These are phyloP conservation scores for Limnephilus auricula DNA, from an alignment of 2,888 invertebrate species.

Conservation along the genomic window DNA sequence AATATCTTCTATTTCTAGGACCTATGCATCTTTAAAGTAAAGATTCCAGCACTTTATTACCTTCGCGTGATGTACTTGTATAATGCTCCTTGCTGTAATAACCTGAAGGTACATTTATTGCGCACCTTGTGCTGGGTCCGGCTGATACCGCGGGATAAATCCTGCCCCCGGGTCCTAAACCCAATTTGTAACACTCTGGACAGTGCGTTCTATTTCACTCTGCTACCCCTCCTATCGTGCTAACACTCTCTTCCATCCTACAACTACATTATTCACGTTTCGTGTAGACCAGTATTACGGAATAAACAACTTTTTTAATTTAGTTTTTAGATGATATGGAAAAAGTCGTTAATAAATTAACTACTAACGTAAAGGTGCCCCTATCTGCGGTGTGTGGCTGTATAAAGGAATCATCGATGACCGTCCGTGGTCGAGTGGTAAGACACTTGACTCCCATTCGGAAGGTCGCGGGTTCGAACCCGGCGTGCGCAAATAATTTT, in stretches of 20 bases:
- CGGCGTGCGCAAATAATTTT: too few species aligned
- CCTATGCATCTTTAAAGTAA: too few species aligned
- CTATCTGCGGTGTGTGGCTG: too few species aligned
- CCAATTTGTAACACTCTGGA: slow-evolving; percentile 62
- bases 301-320: not conserved
- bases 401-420: too few species aligned
- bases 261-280: slow-evolving; percentile 62
- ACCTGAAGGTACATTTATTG: not conserved
- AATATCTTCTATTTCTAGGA: too few species aligned
- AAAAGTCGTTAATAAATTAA: too few species aligned
- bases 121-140: not conserved
- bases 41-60: not conserved
- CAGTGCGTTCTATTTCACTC: slow-evolving; percentile 63
- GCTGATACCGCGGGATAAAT: slow-evolving; percentile 43
- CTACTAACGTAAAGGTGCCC: too few species aligned
- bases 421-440: too few species aligned
- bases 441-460: too few species aligned
- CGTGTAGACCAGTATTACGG: slow-evolving; percentile 18
- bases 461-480: too few species aligned
- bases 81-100: not conserved
- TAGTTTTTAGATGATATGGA: not conserved
- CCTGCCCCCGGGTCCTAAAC: slow-evolving; percentile 44
- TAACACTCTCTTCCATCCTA: not conserved
- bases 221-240: slow-evolving; percentile 41
- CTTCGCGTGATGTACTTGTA: not conserved